Evolutionary conservation across 2,113 vertebrate genomes (phyloP), one percentile per base, ranked within the genome.

Genomic region (Coreoperca whiteheadi): DNA sequence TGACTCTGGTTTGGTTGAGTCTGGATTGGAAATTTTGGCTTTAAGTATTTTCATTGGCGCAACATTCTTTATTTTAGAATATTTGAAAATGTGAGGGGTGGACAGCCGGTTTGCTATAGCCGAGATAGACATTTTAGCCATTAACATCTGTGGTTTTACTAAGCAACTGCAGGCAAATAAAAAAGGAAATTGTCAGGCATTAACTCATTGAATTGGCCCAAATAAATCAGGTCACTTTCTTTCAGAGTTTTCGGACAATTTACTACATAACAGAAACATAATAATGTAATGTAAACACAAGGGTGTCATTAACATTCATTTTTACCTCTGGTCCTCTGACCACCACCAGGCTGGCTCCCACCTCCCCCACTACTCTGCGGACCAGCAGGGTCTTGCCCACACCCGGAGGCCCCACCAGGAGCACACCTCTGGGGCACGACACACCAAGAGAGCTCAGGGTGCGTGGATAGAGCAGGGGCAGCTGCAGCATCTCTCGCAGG

Each of bases 381-480:
- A 98, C 97, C 32, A 97, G 59, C 10, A 96, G 94, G 0, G 97
- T 99, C 89, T 99, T 99, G 8, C 98, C 98, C 4, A 98, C 97
- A 0, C 98, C 98, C 0, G 98, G 96, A 0, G 97, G 97, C 0
- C 98, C 98, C 23, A 96, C 94, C 75, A 99, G 92, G 0, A 99
- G 96, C 39, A 98, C 93, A 0, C 98, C 97, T 65, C 94, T 95
- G 0, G 97, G 97, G 71, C 95, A 96, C 0, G 92, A 89, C 8
- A 98, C 90, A 0, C 97, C 95, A 4, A 99, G 89, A 11, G 94
- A 94, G 46, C 64, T 84, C 9, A 98, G 74, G 41, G 97, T 92
- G 66, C 74, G 66, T 0, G 98, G 97, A 43, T 97, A 99, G 23
- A 89, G 91, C 48, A 98, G 94, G 0, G 98, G 97, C 68, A 98